Evolutionary conservation across 2,888 invertebrate genomes (phyloP), one percentile per base, ranked within the genome.

Genomic region (Rhagonycha fulva): DNA sequence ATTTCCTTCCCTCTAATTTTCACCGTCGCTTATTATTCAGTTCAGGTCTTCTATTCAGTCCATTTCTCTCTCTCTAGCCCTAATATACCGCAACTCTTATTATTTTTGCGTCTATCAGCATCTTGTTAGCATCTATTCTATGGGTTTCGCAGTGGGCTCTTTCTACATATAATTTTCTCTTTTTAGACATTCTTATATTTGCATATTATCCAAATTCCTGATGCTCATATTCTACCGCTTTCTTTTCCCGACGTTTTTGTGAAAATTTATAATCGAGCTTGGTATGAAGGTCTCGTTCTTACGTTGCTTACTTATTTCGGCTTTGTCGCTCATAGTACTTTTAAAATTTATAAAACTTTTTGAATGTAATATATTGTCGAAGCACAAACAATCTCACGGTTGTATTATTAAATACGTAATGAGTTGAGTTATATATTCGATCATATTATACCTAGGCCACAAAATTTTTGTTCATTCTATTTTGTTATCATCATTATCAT

Each of bases 31-130:
- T 86, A 84, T 84, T 85, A 86, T 86, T 86, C 86, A 84, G 83
- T 76, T 79, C 83, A 80, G 81, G 76, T 78, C 81, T 78, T 79
- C 81, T 81, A 71, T 78, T 70, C 72, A 74, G 47, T 78, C 77
- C 80, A 75, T 68, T 80, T 79, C 75, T 81, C 80, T 77, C 70
- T 73, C 75, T 72, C 23, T 75, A 79, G 82, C 81, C 79, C 78
- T 77, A 62, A 70, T 69, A 68, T 74, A 71, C 80, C 77, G 79
- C 74, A 78, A 79, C 82, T 83, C 84, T 85, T 85, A 85, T 85
- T 85, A 86, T 85, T 84, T 84, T 83, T 82, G 81, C 84, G 82
- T 85, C 85, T 85, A 85, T 86, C 86, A 84, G 82, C 82, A 84
- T 83, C 86, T 86, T 86, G 85, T 86, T 86, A 86, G 84, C 84